These are phyloP conservation scores for Papilio demoleus DNA, from an alignment of 2,888 invertebrate species.

Conservation along the genomic window DNA sequence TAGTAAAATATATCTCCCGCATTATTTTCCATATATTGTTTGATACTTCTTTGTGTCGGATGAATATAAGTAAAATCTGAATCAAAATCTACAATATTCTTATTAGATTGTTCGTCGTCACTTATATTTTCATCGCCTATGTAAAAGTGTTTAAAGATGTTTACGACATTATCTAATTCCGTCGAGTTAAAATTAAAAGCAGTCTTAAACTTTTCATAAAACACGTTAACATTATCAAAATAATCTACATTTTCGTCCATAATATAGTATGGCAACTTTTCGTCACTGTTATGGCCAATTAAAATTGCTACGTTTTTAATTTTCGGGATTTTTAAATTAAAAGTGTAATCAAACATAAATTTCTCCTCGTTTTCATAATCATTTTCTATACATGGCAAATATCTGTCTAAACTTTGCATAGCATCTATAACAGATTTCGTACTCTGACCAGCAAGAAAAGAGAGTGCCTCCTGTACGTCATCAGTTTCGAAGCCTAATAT, in stretches of 20 bases:
- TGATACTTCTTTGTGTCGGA: conserved; percentile 52
- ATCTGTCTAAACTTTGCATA: conserved; percentile 39
- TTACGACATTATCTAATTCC: conserved; percentile 47
- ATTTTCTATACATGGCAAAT: conserved; percentile 46
- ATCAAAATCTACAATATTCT: conserved; percentile 52
- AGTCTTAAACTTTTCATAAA: conserved; percentile 42
- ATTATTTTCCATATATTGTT: conserved; percentile 53
- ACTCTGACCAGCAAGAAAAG: conserved; percentile 46
- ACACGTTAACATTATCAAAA: conserved; percentile 44
- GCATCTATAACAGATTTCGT: conserved; percentile 44
- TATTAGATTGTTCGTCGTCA: conserved; percentile 43
- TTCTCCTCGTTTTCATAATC: conserved; percentile 46
- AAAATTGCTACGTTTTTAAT: conserved; percentile 56
- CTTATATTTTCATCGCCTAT: conserved; percentile 57
- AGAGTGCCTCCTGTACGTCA: conserved; percentile 49
- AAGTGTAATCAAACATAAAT: conserved; percentile 54
- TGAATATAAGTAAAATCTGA: conserved; percentile 57
- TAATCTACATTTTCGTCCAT: conserved; percentile 43
- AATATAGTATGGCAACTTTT: conserved; percentile 48
- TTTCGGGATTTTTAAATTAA: conserved; percentile 53
- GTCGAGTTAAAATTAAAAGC: conserved; percentile 50
- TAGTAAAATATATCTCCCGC: conserved; percentile 56
- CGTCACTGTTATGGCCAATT: conserved; percentile 61
- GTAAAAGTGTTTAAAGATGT: conserved; percentile 57
- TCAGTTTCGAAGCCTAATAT: conserved; percentile 51